These are phyloP conservation scores for Eilema griseolum DNA, from an alignment of 2,888 invertebrate species.

Conservation along the genomic window DNA sequence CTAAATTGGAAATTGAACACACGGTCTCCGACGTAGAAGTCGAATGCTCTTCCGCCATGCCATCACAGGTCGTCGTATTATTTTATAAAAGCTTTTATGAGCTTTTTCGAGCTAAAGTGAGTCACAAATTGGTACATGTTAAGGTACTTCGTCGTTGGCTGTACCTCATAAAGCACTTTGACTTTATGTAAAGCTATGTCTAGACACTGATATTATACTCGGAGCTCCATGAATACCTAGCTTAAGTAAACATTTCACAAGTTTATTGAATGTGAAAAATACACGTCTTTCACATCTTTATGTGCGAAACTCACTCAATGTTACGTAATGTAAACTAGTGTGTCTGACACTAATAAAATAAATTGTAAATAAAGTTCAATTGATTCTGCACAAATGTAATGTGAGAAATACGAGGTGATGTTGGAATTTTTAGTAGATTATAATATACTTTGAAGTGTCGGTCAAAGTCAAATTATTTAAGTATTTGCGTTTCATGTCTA, in stretches of 20 bases:
- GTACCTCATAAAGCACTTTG: neutral
- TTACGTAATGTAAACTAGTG: neutral
- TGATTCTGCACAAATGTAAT: neutral
- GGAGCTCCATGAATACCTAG: neutral
- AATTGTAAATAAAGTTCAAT: neutral
- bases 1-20: no score
- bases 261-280: neutral
- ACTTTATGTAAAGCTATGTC: neutral
- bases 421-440: neutral
- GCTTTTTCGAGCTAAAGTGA: neutral
- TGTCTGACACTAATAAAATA: neutral
- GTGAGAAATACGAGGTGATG: neutral
- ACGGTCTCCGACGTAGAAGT: neutral
- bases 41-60: neutral
- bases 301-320: neutral
- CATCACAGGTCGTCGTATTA: neutral
- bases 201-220: neutral
- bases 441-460: no score
- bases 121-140: neutral
- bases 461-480: no score
- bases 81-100: neutral
- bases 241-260: constrained; percentile 3
- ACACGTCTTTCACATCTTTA: neutral
- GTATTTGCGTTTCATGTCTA: no score
- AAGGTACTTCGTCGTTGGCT: neutral